Evolutionary conservation across 2,888 invertebrate species (phyloP).

Genomic region (Prosopocoilus inquinatus): DNA sequence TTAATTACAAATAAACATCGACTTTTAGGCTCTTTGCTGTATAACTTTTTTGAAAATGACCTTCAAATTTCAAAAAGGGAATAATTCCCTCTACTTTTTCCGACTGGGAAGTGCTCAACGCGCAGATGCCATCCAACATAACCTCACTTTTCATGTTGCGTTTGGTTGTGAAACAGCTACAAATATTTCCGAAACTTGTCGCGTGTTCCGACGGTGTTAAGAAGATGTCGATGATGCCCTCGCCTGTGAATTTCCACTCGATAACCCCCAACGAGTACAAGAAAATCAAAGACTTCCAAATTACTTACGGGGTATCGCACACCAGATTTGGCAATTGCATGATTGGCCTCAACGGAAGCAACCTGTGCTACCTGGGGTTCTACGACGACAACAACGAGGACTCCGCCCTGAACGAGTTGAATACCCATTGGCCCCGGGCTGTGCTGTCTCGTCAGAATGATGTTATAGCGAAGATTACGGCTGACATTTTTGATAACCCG

Average conservation of each 20-base stretch:
- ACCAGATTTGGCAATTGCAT: constrained; percentile 38
- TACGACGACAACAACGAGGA: constrained; percentile 31
- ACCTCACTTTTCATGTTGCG: too few relatives aligned
- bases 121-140: too few relatives aligned
- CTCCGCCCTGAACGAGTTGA: constrained; percentile 30
- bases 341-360: constrained; percentile 31
- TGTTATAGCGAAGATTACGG: constrained; percentile 22
- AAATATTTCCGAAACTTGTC: too few relatives aligned
- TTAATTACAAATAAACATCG: too few relatives aligned
- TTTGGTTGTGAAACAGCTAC: too few relatives aligned
- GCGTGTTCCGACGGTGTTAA: too few relatives aligned
- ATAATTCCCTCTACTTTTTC: too few relatives aligned
- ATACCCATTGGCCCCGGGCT: constrained; percentile 37
- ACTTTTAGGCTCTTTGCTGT: too few relatives aligned
- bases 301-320: constrained; percentile 31
- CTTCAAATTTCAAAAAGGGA: too few relatives aligned
- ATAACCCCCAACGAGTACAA: constrained; percentile 31
- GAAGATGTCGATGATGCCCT: neutral
- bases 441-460: constrained; percentile 29
- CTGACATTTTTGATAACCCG: constrained; percentile 27
- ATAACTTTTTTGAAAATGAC: too few relatives aligned
- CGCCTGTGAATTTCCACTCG: constrained; percentile 14
- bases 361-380: constrained; percentile 35
- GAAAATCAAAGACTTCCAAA: constrained; percentile 28
- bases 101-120: too few relatives aligned